Evolutionary conservation across 2,797 vertebrate species (phyloP).

Genomic region (Rhinoraja longicauda): DNA sequence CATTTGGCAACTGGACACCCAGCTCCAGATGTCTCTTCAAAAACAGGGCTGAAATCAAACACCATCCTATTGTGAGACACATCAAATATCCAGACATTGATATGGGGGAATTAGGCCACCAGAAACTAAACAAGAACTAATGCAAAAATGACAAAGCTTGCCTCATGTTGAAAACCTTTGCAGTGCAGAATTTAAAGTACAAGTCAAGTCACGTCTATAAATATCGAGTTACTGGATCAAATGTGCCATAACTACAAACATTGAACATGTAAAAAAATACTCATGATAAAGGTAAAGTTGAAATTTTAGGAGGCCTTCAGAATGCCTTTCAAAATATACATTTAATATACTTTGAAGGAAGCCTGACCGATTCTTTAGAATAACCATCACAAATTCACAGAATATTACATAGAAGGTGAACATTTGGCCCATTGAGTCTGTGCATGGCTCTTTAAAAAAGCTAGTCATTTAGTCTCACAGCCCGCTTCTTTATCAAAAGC

Average conservation of each 20-base stretch:
- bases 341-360: background rate
- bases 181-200: background rate
- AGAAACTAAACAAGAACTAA: constrained; percentile 25
- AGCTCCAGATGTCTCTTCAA: constrained; percentile 29
- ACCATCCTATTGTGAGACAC: background rate
- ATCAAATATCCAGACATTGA: constrained; percentile 13
- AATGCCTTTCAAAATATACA: background rate
- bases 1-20: constrained; percentile 24
- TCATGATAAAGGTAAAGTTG: background rate
- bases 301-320: background rate
- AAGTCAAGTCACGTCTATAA: background rate
- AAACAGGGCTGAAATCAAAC: constrained; percentile 36
- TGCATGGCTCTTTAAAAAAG: background rate
- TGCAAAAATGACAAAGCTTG: constrained; percentile 1
- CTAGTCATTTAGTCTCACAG: background rate
- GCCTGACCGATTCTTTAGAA: background rate
- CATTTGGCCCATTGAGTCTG: background rate
- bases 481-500: background rate
- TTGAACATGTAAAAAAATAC: background rate
- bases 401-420: background rate
- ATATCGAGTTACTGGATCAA: too few species aligned
- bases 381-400: background rate
- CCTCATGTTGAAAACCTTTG: constrained; percentile 2
- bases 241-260: too few species aligned
- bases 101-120: background rate